Conservation (phyloP, 2,797 vertebrate genomes). For the Ctenopoma kingsleyae region DNA sequence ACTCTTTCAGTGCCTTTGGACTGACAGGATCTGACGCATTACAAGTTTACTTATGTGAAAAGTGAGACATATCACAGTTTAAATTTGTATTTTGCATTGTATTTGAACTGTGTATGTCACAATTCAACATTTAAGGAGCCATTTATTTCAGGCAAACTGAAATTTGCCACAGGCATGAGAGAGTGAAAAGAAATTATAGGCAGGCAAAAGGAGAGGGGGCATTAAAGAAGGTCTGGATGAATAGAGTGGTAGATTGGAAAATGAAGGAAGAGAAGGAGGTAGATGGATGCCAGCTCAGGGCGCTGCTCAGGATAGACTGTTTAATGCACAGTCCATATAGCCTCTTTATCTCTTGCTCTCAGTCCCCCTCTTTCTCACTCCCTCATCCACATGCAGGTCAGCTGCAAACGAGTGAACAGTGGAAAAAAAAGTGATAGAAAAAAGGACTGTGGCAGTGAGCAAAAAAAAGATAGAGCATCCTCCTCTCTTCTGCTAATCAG, state of each 20-base stretch:
- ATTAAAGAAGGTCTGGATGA: constrained; percentile 63
- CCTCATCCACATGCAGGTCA: constrained; percentile 80
- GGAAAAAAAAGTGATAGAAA: constrained; percentile 64
- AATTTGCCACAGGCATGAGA: constrained; percentile 57
- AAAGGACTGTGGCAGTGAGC: constrained; percentile 55
- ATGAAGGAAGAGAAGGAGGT: constrained; percentile 65
- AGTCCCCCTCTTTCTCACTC: constrained; percentile 63
- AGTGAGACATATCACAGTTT: constrained; percentile 30
- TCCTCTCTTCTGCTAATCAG: constrained; percentile 79
- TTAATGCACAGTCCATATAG: constrained; percentile 78
- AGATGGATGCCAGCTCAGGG: constrained; percentile 55
- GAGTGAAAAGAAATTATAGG: constrained; percentile 48
- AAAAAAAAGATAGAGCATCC: constrained; percentile 74
- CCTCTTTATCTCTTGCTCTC: constrained; percentile 75
- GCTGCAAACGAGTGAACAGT: constrained; percentile 62
- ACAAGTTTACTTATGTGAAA: constrained; percentile 15
- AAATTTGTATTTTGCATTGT: constrained; percentile 31
- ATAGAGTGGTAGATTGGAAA: constrained; percentile 70
- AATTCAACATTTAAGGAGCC: constrained; percentile 59
- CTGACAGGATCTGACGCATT: constrained; percentile 1
- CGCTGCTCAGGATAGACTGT: constrained; percentile 56
- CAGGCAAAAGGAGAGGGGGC: constrained; percentile 34
- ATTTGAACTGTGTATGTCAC: constrained; percentile 38
- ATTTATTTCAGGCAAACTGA: constrained; percentile 53
- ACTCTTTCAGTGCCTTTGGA: background rate